These are phyloP conservation scores for Climacteris rufus DNA, from an alignment of 2,113 vertebrate species.

Conservation along the genomic window DNA sequence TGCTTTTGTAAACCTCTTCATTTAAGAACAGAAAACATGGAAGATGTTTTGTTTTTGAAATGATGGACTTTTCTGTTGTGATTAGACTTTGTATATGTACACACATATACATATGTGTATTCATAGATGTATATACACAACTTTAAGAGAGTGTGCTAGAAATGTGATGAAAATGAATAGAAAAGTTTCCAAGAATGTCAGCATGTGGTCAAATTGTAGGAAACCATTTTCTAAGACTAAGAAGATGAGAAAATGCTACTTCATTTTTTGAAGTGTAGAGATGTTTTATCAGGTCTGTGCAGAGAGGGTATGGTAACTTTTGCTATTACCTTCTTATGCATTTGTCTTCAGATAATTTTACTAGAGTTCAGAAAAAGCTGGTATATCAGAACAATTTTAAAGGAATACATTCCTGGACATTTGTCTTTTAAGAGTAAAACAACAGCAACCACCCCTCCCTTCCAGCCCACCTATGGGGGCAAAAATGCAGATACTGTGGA, in stretches of 20 bases:
- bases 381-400: neutral
- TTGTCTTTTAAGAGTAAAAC: neutral
- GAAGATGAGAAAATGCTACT: neutral
- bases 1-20: neutral
- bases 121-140: neutral
- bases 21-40: neutral
- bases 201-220: rapidly evolving
- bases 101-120: too few species aligned
- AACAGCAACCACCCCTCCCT: too few species aligned
- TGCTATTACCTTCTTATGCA: neutral
- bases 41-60: neutral
- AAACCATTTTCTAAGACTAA: neutral
- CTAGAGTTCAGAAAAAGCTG: rapidly evolving
- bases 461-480: rapidly evolving
- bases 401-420: neutral
- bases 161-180: neutral
- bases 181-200: neutral
- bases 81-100: neutral
- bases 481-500: neutral
- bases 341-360: neutral
- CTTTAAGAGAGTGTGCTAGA: neutral
- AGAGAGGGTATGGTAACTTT: neutral
- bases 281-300: neutral
- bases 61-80: rapidly evolving
- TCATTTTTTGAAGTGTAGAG: neutral